Evolutionary conservation across 2,113 vertebrate genomes (phyloP), one percentile per base, ranked within the genome.

Genomic region (Platysternon megacephalum): DNA sequence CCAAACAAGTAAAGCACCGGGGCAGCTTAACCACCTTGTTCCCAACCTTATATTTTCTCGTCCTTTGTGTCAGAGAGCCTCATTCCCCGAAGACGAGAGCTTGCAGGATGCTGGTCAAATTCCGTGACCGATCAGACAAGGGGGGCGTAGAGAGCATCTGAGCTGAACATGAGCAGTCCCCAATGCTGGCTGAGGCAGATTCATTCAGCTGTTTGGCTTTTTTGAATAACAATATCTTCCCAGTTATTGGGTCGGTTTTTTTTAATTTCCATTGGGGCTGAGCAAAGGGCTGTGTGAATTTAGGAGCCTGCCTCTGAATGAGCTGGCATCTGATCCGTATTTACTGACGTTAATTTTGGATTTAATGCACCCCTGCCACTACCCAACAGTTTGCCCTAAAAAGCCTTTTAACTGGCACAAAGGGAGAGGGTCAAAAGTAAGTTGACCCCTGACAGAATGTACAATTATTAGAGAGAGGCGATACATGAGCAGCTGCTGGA

Each of bases 361-460:
- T 96, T 97, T 98, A 98, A 98, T 42, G 98, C 96, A 92, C 97
- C 97, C 97, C 98, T 96, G 98, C 97, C 97, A 98, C 98, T 98
- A 97, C 98, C 97, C 98, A 96, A 88, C 97, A 94, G 97, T 98
- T 98, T 96, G 93, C 97, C 98, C 98, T 96, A 93, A 98, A 98
- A 97, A 98, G 96, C 97, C 98, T 98, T 98, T 94, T 87, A 97
- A 92, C 10, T 21, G 24, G 88, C 96, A 98, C 98, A 97, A 99
- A 99, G 96, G 97, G 88, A 79, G 52, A 35, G 95, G 98, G 98
- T 99, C 98, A 99, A 98, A 99, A 98, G 98, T 98, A 98, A 98
- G 97, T 94, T 98, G 98, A 99, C 98, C 98, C 97, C 96, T 93
- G 97, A 95, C 98, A 99, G 98, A 98, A 98, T 94, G 98, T 97